These are phyloP conservation scores for Diarsia rubi DNA, from an alignment of 2,888 invertebrate genomes.

Conservation along the genomic window DNA sequence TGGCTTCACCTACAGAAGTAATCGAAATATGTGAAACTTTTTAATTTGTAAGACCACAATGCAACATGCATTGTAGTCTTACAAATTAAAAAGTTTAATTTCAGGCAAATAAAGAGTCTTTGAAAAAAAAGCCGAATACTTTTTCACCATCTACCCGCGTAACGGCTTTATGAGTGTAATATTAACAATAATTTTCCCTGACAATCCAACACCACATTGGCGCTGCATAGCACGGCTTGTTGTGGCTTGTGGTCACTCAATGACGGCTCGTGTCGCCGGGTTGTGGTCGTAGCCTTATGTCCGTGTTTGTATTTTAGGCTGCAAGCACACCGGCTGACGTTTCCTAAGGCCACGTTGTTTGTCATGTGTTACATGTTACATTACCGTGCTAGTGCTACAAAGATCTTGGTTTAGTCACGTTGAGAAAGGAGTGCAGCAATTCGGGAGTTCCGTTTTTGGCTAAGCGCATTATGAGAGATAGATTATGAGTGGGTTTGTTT, in stretches of 20 bases:
- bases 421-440: neutral
- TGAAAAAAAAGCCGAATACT: neutral
- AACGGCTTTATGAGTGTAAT: neutral
- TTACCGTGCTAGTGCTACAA: neutral
- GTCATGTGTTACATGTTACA: neutral
- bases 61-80: no score
- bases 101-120: no score
- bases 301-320: conserved; percentile 24
- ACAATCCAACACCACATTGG: conserved; percentile 11
- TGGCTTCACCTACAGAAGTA: no score
- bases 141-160: neutral
- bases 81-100: no score
- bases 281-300: conserved; percentile 50
- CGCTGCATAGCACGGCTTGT: conserved; percentile 9
- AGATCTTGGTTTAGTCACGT: neutral
- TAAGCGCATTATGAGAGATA: neutral
- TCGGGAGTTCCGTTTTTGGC: neutral
- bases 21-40: no score
- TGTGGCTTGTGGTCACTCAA: conserved; percentile 49
- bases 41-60: no score
- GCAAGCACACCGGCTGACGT: conserved; percentile 4
- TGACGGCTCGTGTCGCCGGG: conserved; percentile 40
- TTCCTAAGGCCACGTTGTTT: neutral
- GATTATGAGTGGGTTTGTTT: neutral
- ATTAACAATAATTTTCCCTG: neutral